Evolutionary conservation across 2,113 vertebrate species (phyloP).

Genomic region (Trachemys scripta): DNA sequence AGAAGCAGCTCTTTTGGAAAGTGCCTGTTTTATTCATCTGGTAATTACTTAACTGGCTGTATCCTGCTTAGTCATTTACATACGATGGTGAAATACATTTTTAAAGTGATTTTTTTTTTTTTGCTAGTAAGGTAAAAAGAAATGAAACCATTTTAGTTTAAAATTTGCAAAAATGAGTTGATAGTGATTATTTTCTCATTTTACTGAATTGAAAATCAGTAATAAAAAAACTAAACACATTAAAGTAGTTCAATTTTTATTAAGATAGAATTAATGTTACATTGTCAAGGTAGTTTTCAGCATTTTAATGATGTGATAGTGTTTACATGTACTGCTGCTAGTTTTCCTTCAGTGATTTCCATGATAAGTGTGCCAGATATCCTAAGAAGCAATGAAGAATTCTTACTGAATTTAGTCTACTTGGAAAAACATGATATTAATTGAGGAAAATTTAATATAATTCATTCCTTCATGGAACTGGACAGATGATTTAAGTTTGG

Average conservation of each 20-base stretch:
- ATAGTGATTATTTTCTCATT: not conserved
- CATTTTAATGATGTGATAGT: not conserved
- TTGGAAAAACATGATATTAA: not conserved
- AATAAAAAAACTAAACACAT: not conserved
- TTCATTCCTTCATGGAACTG: constrained; percentile 12
- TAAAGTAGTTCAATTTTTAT: not conserved
- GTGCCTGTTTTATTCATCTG: not conserved
- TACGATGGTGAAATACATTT: no score
- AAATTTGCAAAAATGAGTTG: not conserved
- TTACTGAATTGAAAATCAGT: not conserved
- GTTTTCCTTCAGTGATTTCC: constrained; percentile 28
- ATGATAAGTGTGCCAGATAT: constrained; percentile 24
- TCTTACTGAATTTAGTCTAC: constrained; percentile 32
- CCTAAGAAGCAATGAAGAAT: constrained; percentile 41
- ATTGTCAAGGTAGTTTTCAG: no score
- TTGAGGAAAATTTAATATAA: not conserved
- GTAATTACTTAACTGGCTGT: not conserved
- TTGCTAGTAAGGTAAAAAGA: not conserved
- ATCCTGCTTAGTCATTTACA: no score
- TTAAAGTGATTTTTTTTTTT: no score
- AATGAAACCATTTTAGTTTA: not conserved
- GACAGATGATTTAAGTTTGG: not conserved
- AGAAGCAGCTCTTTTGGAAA: not conserved
- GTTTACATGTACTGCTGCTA: constrained; percentile 15
- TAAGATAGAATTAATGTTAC: not conserved